These are phyloP conservation scores for Microtus pennsylvanicus DNA, from an alignment of 2,113 vertebrate genomes.

Conservation along the genomic window DNA sequence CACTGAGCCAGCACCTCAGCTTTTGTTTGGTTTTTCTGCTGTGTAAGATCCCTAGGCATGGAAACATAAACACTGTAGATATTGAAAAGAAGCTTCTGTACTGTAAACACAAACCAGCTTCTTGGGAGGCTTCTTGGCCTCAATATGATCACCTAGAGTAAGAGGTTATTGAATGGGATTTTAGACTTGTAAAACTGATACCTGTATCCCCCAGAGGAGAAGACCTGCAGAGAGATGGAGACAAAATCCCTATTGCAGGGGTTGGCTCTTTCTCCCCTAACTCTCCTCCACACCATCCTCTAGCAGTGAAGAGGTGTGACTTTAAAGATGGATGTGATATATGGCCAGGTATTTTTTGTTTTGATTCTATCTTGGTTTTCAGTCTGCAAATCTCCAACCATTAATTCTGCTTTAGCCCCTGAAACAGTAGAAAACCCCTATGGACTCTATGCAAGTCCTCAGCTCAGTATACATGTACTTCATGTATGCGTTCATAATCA, in stretches of 20 bases:
- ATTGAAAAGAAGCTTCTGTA: not conserved
- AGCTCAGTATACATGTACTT: not conserved
- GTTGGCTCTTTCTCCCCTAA: not conserved
- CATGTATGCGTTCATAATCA: not conserved
- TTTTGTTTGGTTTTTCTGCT: constrained; percentile 37
- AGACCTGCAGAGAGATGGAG: not conserved
- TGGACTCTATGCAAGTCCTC: not conserved
- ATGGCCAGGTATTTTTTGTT: constrained; percentile 17
- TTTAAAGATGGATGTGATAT: not conserved
- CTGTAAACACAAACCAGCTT: constrained; percentile 2
- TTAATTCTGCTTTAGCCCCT: not conserved
- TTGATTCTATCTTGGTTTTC: constrained; percentile 10
- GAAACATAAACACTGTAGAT: not conserved
- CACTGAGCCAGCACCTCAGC: not conserved
- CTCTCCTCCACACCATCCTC: not conserved
- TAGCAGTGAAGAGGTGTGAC: not conserved
- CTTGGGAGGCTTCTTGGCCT: not conserved
- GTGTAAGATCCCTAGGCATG: not conserved
- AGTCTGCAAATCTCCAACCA: not conserved
- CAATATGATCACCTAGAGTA: not conserved
- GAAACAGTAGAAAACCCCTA: not conserved
- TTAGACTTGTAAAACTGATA: not conserved
- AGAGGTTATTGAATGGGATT: constrained; percentile 12
- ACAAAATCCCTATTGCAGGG: not conserved
- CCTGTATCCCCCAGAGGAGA: not conserved